Base-by-base conservation (phyloP, 92 coral and sea anemone genomes). In the Blastomussa wellsi region DNA sequence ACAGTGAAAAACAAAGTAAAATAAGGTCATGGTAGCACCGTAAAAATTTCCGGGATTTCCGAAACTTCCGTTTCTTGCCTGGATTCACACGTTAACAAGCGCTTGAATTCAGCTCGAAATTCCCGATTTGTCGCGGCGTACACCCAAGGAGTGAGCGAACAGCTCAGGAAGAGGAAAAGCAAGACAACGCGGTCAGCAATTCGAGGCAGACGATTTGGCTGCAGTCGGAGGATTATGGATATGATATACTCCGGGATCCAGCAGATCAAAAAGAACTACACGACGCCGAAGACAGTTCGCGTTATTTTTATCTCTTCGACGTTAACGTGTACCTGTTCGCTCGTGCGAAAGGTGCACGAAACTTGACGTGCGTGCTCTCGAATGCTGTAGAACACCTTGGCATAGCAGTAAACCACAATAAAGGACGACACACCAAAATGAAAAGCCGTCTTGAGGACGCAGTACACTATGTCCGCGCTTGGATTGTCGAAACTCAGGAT, bases 161-260 rank as follows among this genome's bases (percentile, higher is more conserved):
- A 80, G 33, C 84, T 64, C 17, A 80, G 15, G 42, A 80, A 80
- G 35, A 68, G 84, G 16, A 80, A 42, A 49, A 65, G 33, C 38
- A 42, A 29, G 14, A 80, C 55, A 19, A 33, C 26, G 7, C 84
- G 84, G 39, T 65, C 8, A 31, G 60, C 76, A 19, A 24, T 3
- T 5, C 35, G 39, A 28, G 41, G 76, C 26, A 80, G 57, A 44
- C 42, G 73, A 22, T 64, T 49, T 0, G 84, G 84, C 6, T 31
- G 38, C 57, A 80, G 39, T 7, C 84, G 84, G 28, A 66, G 41
- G 29, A 80, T 41, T 29, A 65, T 80, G 37, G 84, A 80, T 31
- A 80, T 65, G n/a, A 80, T 80, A 37, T 80, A 80, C 57, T 80
- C 84, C 4, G 84, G 84, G 44, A 80, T 80, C 84, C 84, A 80